Percentiles rank a stretch among this genome's conserved stretches.
These are phyloP conservation scores for Corydoras maculifer DNA, from an alignment of 2,113 vertebrate genomes.

Conservation along the genomic window DNA sequence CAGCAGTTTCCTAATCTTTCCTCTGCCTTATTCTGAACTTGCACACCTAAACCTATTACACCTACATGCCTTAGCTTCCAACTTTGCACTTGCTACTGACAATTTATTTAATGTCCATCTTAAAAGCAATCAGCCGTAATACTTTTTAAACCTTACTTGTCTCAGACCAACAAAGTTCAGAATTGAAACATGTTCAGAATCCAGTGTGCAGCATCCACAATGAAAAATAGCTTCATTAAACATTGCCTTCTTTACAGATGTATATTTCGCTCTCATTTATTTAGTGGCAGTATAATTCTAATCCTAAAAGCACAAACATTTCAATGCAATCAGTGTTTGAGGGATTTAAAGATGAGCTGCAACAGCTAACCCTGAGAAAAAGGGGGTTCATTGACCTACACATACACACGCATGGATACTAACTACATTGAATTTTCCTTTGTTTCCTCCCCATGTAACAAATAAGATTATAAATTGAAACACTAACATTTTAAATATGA, in stretches of 20 bases:
- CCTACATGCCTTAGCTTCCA: background rate
- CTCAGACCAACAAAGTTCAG: background rate
- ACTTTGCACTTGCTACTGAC: background rate
- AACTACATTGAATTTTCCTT: background rate
- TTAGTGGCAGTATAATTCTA: background rate
- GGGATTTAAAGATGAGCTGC: constrained; percentile 1
- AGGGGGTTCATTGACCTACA: background rate
- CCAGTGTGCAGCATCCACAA: too few species aligned
- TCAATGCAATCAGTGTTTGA: too few species aligned
- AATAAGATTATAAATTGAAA: background rate
- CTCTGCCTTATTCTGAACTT: background rate
- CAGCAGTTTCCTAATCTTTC: background rate
- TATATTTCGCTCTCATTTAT: background rate
- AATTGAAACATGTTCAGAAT: too few species aligned
- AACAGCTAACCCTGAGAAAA: constrained; percentile 36
- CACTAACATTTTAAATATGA: background rate
- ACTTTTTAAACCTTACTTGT: constrained; percentile 5
- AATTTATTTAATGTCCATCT: background rate
- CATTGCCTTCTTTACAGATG: background rate
- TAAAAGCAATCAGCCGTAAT: background rate
- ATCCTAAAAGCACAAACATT: background rate
- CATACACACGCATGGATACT: too few species aligned
- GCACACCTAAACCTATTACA: background rate
- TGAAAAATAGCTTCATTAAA: background rate
- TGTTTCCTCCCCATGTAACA: background rate